phyloP scores from a whole-genome alignment of 1,140 invertebrate species.

The Spodoptera litura region DNA sequence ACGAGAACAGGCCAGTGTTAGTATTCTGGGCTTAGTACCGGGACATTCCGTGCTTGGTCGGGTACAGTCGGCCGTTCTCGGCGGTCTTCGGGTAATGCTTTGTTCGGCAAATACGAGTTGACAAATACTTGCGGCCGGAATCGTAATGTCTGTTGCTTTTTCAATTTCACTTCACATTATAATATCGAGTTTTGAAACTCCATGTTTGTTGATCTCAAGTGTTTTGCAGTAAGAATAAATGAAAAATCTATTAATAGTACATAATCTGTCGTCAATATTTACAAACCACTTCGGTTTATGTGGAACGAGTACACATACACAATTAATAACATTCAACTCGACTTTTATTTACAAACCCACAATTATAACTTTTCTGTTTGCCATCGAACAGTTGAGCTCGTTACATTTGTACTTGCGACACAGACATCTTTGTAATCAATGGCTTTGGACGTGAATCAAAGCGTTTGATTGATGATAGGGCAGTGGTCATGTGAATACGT shows the following conservation, averaged over 20 bases:
- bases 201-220: background rate
- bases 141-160: constrained; percentile 20
- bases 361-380: constrained; percentile 9
- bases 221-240: background rate
- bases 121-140: constrained; percentile 31
- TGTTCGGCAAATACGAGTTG: constrained; percentile 32
- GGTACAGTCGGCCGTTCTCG: constrained; percentile 12
- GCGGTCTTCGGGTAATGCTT: constrained; percentile 18
- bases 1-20: constrained; percentile 9
- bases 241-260: constrained; percentile 3
- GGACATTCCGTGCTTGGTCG: constrained; percentile 21
- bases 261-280: background rate
- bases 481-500: constrained; percentile 21
- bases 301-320: background rate
- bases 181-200: background rate
- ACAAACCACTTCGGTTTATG: background rate
- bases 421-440: constrained; percentile 29
- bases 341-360: constrained; percentile 7
- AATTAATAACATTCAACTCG: background rate
- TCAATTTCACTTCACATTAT: constrained; percentile 8
- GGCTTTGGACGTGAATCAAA: constrained; percentile 25
- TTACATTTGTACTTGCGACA: constrained; percentile 7
- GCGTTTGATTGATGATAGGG: constrained; percentile 35
- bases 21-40: constrained; percentile 22
- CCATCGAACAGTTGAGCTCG: constrained; percentile 9